Base-by-base conservation (phyloP, 2,888 invertebrate genomes). In the Drosophila prolongata region DNA sequence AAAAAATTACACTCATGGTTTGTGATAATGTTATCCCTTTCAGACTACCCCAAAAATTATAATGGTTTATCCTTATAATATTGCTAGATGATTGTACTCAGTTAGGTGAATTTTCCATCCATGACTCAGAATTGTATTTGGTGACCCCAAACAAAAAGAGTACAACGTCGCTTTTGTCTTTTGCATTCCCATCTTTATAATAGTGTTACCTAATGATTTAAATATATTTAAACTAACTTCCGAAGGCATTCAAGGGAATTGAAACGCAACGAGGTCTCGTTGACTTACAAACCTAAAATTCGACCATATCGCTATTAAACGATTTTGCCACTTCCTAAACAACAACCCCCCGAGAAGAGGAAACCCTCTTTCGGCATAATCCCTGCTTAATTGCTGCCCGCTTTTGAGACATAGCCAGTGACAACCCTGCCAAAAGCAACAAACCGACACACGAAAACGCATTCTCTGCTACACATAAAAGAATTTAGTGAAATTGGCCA, bases 351-450 rank as follows among this genome's bases (percentile, higher is more conserved):
- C 40, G 38, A 40, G n/a, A 37, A 6, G 24, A 30, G 24, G 44
- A 42, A 68, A 67, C 75, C 67, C 75, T 58, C 61, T 68, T 55
- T 62, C 42, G 64, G 19, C 64, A 75, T 86, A 86, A 86, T 82
- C 83, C 83, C 62, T 64, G 70, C 84, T 83, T 83, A 87, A 81
- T 81, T 83, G 87, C 59, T 72, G 60, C 54, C 58, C 80, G 84
- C 69, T 71, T 64, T 72, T 40, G 52, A 52, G 68, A 61, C 56
- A 52, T 34, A 54, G 38, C 53, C 67, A 67, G 46, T 55, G 70
- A 61, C 62, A 50, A 57, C 67, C 69, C 67, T 69, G 57, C 57
- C 57, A 59, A 59, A 56, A 49, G 49, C 64, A 65, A 65, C 65
- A 65, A 52, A 43, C 65, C 50, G 43, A 47, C 43, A 44, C 43